Conservation (phyloP, 2,888 invertebrate species). For the Crepidodera aurea region DNA sequence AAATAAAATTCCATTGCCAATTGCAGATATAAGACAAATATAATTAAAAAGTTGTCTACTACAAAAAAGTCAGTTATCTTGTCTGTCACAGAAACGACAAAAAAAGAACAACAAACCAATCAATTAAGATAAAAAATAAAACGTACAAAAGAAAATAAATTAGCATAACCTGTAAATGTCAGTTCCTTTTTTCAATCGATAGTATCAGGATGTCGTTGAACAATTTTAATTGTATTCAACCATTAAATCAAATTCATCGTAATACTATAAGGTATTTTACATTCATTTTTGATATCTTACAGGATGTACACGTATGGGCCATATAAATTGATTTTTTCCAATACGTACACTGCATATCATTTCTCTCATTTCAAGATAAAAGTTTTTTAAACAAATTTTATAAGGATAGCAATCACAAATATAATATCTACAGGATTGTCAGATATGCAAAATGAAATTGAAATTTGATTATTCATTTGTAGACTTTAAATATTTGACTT, state of each 20-base stretch:
- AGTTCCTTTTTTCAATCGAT: neutral
- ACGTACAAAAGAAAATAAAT: neutral
- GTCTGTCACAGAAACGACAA: neutral
- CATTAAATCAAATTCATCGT: conserved; percentile 1
- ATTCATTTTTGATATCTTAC: conserved; percentile 28
- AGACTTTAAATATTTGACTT: too few relatives aligned
- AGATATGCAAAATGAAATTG: too few relatives aligned
- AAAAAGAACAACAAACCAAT: neutral
- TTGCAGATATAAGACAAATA: too few relatives aligned
- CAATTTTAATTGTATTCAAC: neutral
- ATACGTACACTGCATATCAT: conserved; percentile 31
- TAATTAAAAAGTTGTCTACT: conserved; percentile 7
- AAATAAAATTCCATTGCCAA: too few relatives aligned
- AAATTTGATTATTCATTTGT: too few relatives aligned
- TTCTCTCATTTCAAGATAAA: conserved; percentile 13
- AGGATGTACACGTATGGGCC: conserved; percentile 35
- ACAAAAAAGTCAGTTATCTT: neutral
- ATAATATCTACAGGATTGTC: too few relatives aligned
- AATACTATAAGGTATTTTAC: conserved; percentile 23
- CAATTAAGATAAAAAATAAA: conserved; percentile 10
- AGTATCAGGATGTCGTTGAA: neutral
- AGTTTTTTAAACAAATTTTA: conserved; percentile 1
- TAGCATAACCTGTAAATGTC: neutral
- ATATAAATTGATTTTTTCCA: conserved; percentile 32
- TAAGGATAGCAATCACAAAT: too few relatives aligned